These are phyloP conservation scores for Actenoides lindsayi DNA, from an alignment of 2,113 vertebrate genomes.

Conservation along the genomic window DNA sequence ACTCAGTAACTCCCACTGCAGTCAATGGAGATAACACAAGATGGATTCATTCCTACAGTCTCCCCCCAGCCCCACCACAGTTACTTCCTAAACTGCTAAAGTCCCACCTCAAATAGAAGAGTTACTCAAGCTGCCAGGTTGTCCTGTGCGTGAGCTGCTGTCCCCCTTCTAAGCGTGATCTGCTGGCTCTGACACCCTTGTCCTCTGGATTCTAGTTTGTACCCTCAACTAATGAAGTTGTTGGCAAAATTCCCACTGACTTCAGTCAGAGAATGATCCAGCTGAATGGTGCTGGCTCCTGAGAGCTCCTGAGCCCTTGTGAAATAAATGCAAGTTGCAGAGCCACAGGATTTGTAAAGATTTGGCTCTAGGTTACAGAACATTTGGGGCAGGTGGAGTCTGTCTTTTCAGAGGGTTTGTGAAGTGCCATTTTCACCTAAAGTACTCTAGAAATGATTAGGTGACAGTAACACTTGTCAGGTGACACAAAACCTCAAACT, in stretches of 20 bases:
- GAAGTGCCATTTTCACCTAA: neutral
- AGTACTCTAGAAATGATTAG: neutral
- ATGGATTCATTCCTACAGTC: neutral
- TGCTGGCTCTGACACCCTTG: neutral
- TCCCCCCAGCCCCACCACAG: neutral
- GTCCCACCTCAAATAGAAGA: neutral
- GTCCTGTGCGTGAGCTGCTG: neutral
- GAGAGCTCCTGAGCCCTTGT: neutral
- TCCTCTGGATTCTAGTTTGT: neutral
- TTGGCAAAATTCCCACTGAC: constrained; percentile 42
- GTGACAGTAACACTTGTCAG: neutral
- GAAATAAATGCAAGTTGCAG: neutral
- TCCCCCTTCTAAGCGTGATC: neutral
- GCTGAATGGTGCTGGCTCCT: neutral
- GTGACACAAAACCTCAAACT: neutral
- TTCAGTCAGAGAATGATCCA: neutral
- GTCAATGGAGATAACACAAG: neutral
- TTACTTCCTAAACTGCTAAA: neutral
- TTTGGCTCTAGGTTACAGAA: neutral
- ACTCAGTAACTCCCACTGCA: neutral
- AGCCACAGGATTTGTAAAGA: neutral
- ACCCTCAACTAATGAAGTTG: neutral
- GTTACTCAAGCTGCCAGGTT: neutral
- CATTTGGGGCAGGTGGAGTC: neutral
- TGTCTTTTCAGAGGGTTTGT: neutral